phyloP scores from a whole-genome alignment of 2,888 invertebrate species.

The Tenthredo scrophulariae region DNA sequence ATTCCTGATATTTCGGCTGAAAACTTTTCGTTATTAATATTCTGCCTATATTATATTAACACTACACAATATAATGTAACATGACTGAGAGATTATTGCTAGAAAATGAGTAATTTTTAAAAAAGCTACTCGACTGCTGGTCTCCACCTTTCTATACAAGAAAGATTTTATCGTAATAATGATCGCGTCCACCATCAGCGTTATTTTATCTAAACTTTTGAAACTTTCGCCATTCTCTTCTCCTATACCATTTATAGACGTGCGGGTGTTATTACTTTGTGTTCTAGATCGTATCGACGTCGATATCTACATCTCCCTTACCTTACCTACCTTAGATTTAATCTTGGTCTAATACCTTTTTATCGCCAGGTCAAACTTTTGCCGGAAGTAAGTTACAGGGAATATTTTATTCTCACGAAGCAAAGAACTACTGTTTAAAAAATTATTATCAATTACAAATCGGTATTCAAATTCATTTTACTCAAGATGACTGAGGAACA shows the following conservation, averaged over 20 bases:
- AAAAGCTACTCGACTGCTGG: background rate
- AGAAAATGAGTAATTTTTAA: background rate
- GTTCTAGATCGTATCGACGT: conserved; percentile 5
- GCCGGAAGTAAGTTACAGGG: background rate
- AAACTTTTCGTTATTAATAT: background rate
- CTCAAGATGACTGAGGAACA: background rate
- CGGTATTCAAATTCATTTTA: background rate
- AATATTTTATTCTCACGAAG: background rate
- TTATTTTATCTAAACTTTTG: conserved; percentile 15
- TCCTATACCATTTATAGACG: background rate
- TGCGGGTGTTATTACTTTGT: background rate
- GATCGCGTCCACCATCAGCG: conserved; percentile 16
- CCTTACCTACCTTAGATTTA: background rate
- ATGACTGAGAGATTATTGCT: background rate
- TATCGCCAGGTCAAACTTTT: background rate
- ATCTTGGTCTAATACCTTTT: background rate
- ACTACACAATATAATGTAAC: background rate
- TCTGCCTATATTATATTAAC: background rate
- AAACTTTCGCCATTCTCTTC: conserved; percentile 12
- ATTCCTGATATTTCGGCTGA: background rate
- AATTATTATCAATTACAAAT: background rate
- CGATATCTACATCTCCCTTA: background rate
- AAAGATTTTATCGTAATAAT: conserved; percentile 12
- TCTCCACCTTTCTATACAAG: background rate
- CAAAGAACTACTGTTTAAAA: background rate